Evolutionary conservation across 2,888 invertebrate genomes (phyloP), one percentile per base, ranked within the genome.

Genomic region (Coelogynopora nodosa): DNA sequence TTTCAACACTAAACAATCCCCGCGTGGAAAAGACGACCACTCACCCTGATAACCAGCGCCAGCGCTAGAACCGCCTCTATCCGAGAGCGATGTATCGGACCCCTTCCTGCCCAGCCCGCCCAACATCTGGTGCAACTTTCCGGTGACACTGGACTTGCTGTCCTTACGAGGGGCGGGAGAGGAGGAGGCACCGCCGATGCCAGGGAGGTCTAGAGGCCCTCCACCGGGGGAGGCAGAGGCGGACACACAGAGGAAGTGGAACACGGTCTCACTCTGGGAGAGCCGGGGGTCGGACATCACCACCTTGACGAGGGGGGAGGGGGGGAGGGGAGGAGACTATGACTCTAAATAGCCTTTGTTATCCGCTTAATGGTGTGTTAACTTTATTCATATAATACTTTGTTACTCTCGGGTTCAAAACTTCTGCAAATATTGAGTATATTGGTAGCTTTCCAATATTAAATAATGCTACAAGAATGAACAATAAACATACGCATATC

Each of bases 101-200:
- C 74, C 10, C 74, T 74, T 5, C 74, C 74, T 74, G 10, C 18
- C 49, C 18, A 74, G 5, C 2, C 74, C 74, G 5, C 74, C 74
- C 18, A 74, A 26, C 5, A 74, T 74, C 74, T 74, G 74, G 74
- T 74, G 74, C 74, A 74, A 26, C 74, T 74, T 74, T 74, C 74
- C 74, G 2, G 74, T 74, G 10, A 74, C 74, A 26, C 74, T 74
- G 27, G 74, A 13, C 23, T 26, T 5, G 23, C 74, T 74, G 74
- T 74, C 74, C 74, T 13, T 23, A 2, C 74, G 74, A 26, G 18
- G 18, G 5, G 18, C 74, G 2, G 74, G 74, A 10, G 49, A 49
- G 5, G 49, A 49, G 49, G 49, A 49, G 2, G 18, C 2, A 5
- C 10, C 5, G 74, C 10, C 5, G 23, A 26, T 10, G 27, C 2